Evolutionary conservation across 2,888 invertebrate genomes (phyloP).

Genomic region (Itoplectis maculator): DNA sequence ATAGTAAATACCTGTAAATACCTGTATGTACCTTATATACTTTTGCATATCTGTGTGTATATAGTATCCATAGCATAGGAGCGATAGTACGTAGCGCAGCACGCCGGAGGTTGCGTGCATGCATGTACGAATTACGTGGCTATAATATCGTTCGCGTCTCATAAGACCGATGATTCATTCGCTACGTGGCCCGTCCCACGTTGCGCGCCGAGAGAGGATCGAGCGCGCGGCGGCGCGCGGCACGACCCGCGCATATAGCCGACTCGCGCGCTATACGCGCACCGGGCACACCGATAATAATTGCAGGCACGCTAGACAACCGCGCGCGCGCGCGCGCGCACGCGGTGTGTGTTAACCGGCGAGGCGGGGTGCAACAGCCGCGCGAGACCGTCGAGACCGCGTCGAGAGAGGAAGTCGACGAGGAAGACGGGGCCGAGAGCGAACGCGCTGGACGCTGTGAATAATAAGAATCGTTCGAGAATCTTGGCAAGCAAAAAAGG

Average conservation of each 20-base stretch:
- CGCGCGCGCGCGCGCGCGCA: too few species aligned
- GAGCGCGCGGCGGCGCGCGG: conserved; percentile 38
- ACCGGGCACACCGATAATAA: neutral
- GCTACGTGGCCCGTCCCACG: conserved; percentile 61
- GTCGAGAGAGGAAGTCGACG: conserved; percentile 57
- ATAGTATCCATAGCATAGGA: neutral
- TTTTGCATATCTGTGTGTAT: neutral
- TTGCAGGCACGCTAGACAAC: conserved; percentile 29
- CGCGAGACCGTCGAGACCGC: conserved; percentile 23
- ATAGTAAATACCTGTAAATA: too few species aligned
- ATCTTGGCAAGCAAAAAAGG: neutral
- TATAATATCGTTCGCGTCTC: conserved; percentile 59
- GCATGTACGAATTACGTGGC: conserved; percentile 61
- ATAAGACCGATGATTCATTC: conserved; percentile 65
- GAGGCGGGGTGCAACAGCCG: conserved; percentile 15
- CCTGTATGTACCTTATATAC: conserved; percentile 8
- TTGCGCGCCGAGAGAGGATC: conserved; percentile 45
- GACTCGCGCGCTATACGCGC: conserved; percentile 26
- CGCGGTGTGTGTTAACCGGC: conserved; percentile 30
- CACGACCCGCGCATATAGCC: conserved; percentile 47
- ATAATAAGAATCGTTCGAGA: neutral
- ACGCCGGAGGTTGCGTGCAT: conserved; percentile 47
- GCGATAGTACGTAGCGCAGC: conserved; percentile 28
- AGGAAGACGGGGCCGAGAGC: conserved; percentile 44
- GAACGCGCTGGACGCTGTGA: conserved; percentile 28